A percentile compares a stretch with the other conserved stretches of the same genome.
phyloP scores from a whole-genome alignment of 1,140 invertebrate genomes.

The Babylonia areolata region DNA sequence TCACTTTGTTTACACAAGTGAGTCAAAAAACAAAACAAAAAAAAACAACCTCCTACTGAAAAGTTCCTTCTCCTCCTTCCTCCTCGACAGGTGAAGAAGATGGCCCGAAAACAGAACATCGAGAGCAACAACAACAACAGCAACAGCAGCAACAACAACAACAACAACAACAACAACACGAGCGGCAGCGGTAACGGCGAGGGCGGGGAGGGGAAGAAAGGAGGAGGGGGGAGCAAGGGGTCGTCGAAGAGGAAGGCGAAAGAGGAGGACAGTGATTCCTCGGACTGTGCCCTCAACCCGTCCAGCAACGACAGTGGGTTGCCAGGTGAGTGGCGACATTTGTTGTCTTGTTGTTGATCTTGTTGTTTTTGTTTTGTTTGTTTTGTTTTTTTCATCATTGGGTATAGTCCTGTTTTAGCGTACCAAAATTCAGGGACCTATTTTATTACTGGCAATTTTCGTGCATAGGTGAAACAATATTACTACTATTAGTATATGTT shows the following conservation, averaged over 20 bases:
- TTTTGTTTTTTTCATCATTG: no score
- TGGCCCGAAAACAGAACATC: conserved; percentile 68
- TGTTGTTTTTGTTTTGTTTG: no score
- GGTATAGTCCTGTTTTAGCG: no score
- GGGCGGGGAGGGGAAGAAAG: conserved; percentile 54
- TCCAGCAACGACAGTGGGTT: conserved; percentile 48
- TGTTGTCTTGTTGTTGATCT: no score
- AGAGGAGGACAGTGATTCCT: conserved; percentile 67
- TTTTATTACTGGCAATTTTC: no score
- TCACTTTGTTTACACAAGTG: no score
- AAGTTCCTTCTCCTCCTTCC: neutral
- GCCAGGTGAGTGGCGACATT: conserved; percentile 30
- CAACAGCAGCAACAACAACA: conserved; percentile 58
- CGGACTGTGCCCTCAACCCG: conserved; percentile 43
- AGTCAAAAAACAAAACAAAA: no score
- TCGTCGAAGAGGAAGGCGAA: conserved; percentile 58
- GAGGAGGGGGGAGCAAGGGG: conserved; percentile 49
- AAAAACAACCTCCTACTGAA: no score
- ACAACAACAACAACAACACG: conserved; percentile 47
- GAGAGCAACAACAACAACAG: conserved; percentile 57
- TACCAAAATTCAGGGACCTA: no score
- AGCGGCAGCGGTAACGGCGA: conserved; percentile 37
- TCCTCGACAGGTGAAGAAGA: conserved; percentile 67
- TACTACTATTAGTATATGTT: no score
- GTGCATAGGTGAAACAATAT: no score